phyloP scores from a whole-genome alignment of 2,888 invertebrate species.

The Meliscaeva auricollis region DNA sequence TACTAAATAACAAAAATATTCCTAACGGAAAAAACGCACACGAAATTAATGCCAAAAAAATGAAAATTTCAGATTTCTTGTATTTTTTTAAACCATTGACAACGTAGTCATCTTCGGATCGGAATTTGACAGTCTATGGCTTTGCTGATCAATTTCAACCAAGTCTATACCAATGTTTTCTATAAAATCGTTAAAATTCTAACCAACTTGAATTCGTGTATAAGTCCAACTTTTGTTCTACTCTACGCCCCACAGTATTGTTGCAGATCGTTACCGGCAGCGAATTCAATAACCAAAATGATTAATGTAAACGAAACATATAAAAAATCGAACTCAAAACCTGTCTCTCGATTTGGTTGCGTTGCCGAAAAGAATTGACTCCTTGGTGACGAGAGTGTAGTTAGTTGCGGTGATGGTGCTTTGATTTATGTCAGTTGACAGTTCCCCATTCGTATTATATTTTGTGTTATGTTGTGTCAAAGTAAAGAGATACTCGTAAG shows the following conservation, averaged over 20 bases:
- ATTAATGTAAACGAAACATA: conserved; percentile 46
- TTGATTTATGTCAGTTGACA: conserved; percentile 42
- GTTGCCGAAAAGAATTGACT: conserved; percentile 19
- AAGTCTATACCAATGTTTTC: no score
- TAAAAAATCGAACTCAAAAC: conserved; percentile 37
- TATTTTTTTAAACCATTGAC: no score
- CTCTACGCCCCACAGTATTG: conserved; percentile 16
- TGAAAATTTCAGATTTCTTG: no score
- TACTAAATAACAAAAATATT: no score
- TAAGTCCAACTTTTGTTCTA: not conserved
- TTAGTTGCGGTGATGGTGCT: not conserved
- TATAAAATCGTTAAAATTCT: no score
- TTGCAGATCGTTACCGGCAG: conserved; percentile 21
- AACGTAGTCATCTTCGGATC: no score
- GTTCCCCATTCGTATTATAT: conserved; percentile 21
- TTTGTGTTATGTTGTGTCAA: not conserved
- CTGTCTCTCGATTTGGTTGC: conserved; percentile 21
- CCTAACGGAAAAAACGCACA: no score
- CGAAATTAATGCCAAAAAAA: no score
- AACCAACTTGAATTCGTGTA: no score
- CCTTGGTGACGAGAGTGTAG: conserved; percentile 39
- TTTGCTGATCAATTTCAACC: no score
- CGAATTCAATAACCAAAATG: conserved; percentile 39
- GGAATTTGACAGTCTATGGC: no score
- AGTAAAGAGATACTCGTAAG: conserved; percentile 21